Evolutionary conservation across 2,797 vertebrate species (phyloP).

Genomic region (Cryptoprocta ferox): DNA sequence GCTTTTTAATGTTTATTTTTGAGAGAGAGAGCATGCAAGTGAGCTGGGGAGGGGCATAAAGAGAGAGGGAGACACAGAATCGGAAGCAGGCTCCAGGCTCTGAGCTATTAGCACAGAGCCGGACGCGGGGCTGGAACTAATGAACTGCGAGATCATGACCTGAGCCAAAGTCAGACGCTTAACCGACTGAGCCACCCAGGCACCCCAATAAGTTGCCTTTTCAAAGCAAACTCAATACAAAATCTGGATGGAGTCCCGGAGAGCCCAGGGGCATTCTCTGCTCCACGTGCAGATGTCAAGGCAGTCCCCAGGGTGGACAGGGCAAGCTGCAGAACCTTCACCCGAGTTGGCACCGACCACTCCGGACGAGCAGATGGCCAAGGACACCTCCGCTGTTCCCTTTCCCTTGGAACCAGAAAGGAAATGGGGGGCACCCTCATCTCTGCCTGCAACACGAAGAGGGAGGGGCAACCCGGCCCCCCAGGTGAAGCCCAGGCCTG

Average conservation of each 20-base stretch:
- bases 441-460: fast-evolving
- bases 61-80: no score
- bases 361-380: neutral
- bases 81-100: no score
- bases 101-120: no score
- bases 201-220: no score
- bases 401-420: neutral
- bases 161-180: no score
- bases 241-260: neutral
- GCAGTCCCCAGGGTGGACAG: fast-evolving
- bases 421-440: no score
- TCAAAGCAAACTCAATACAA: neutral
- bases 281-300: fast-evolving
- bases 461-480: neutral
- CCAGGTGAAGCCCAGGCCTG: neutral
- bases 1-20: neutral
- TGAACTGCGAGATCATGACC: fast-evolving
- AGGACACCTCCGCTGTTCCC: neutral
- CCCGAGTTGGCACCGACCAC: fast-evolving
- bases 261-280: neutral
- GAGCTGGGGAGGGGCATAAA: no score
- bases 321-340: neutral
- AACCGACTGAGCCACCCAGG: no score
- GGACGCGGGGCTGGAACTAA: no score
- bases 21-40: no score